Conservation (phyloP, 2,797 vertebrate genomes). For the Varecia variegata region DNA sequence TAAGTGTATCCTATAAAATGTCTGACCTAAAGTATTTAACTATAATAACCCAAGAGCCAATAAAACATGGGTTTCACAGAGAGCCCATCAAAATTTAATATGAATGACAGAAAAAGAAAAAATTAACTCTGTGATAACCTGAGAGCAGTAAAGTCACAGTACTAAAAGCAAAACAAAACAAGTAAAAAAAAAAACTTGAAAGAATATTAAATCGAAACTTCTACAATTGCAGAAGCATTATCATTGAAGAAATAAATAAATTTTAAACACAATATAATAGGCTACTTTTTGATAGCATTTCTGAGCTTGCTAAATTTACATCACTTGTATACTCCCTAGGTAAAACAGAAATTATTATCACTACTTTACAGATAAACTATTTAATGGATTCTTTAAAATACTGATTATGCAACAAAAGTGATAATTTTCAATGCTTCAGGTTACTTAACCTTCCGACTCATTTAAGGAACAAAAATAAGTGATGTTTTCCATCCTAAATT, state of each 20-base stretch:
- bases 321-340: not conserved
- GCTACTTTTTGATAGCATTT: constrained; percentile 21
- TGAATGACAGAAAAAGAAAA: not conserved
- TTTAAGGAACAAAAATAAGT: constrained; percentile 42
- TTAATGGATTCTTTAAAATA: constrained; percentile 45
- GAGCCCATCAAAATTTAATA: constrained; percentile 48
- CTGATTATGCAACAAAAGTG: constrained; percentile 43
- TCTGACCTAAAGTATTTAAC: constrained; percentile 60
- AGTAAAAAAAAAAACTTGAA: not conserved
- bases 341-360: constrained; percentile 47
- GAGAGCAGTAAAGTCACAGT: not conserved
- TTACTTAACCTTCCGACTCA: constrained; percentile 58
- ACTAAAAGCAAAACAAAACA: constrained; percentile 1
- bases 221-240: not conserved
- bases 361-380: constrained; percentile 44
- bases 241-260: constrained; percentile 5
- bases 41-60: constrained; percentile 32
- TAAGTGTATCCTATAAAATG: constrained; percentile 55
- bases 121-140: not conserved
- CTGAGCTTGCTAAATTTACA: not conserved
- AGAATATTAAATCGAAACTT: constrained; percentile 8
- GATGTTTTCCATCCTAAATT: constrained; percentile 36
- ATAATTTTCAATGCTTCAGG: constrained; percentile 28
- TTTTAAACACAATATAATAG: not conserved
- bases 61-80: constrained; percentile 33